Conservation (phyloP, 2,113 vertebrate genomes). For the Hemibagrus wyckioides region DNA sequence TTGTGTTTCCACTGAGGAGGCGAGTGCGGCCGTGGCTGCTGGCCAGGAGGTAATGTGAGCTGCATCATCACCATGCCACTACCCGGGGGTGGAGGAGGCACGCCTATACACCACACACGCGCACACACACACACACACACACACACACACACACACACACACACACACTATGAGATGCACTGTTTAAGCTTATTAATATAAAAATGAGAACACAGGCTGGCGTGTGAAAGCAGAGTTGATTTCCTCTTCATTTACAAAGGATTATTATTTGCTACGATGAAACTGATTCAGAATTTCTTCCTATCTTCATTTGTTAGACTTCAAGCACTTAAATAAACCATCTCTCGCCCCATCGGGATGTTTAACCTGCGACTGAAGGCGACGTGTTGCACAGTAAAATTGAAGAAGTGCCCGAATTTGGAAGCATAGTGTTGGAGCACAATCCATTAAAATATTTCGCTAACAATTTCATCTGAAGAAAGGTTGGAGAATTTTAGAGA, state of each 20-base stretch:
- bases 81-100: conserved; percentile 68
- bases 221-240: neutral
- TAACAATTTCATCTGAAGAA: neutral
- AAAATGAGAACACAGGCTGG: neutral
- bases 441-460: neutral
- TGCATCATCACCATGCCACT: conserved; percentile 94
- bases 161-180: neutral
- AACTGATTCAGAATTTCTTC: neutral
- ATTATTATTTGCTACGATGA: neutral
- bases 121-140: neutral
- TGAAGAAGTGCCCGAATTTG: neutral
- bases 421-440: neutral
- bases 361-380: neutral
- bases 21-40: conserved; percentile 84
- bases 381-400: neutral
- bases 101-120: conserved; percentile 54
- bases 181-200: neutral
- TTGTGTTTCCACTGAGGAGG: conserved; percentile 87
- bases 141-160: neutral
- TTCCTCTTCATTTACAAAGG: neutral
- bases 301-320: neutral
- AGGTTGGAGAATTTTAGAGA: conserved; percentile 24
- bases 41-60: conserved; percentile 81
- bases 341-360: neutral
- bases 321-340: neutral